Percentiles rank a stretch among this genome's conserved stretches.
These are phyloP conservation scores for Amiota minor DNA, from an alignment of 2,888 invertebrate species.

Conservation along the genomic window DNA sequence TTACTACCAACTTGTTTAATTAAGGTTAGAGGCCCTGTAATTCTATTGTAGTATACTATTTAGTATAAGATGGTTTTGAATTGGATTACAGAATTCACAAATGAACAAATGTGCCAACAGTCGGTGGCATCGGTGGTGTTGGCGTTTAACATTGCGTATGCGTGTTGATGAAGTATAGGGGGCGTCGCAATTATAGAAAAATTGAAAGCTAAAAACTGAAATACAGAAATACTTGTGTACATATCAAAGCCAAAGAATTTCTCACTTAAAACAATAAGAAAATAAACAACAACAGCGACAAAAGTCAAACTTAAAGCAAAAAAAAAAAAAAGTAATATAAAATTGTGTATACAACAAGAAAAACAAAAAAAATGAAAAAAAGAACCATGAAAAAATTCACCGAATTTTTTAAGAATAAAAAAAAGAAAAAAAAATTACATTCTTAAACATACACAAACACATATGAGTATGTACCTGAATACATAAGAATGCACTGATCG, in stretches of 20 bases:
- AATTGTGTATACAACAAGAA: conserved; percentile 64
- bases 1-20: too few relatives aligned
- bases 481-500: conserved; percentile 60
- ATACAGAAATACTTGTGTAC: neutral
- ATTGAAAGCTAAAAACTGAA: neutral
- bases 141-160: too few relatives aligned
- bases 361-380: conserved; percentile 53
- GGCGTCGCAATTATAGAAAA: too few relatives aligned
- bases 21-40: too few relatives aligned
- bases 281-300: conserved; percentile 33
- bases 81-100: too few relatives aligned
- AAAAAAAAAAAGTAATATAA: conserved; percentile 63
- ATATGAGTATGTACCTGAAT: too few relatives aligned
- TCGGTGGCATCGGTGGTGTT: too few relatives aligned
- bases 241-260: conserved; percentile 65
- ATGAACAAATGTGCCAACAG: too few relatives aligned
- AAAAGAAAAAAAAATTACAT: conserved; percentile 52
- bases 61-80: too few relatives aligned
- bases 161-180: too few relatives aligned
- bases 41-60: too few relatives aligned
- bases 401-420: conserved; percentile 8
- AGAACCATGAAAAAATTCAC: conserved; percentile 24
- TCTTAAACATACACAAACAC: conserved; percentile 49
- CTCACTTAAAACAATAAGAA: conserved; percentile 53
- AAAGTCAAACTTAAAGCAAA: too few relatives aligned